phyloP scores from a whole-genome alignment of 2,113 vertebrate species.

The Saguinus imperator region DNA sequence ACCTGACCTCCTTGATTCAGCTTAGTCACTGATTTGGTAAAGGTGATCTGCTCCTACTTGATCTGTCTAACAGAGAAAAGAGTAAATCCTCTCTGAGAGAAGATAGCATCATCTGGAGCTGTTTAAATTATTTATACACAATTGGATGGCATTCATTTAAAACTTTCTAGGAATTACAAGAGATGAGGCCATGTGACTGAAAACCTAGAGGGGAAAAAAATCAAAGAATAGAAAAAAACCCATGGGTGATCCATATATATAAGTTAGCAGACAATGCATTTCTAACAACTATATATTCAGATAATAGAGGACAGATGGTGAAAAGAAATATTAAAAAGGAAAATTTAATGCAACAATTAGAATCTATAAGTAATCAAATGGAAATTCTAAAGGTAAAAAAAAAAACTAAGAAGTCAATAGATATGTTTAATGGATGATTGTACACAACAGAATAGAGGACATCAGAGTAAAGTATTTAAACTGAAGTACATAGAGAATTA shows the following conservation, averaged over 20 bases:
- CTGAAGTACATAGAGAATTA: background rate
- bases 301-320: background rate
- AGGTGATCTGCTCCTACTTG: background rate
- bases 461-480: background rate
- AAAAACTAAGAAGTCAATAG: background rate
- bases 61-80: constrained; percentile 11
- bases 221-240: background rate
- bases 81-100: background rate
- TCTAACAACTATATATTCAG: background rate
- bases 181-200: background rate
- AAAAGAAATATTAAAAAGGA: background rate
- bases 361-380: background rate
- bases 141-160: background rate
- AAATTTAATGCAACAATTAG: background rate
- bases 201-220: background rate
- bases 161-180: constrained; percentile 38
- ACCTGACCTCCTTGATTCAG: constrained; percentile 3
- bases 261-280: background rate
- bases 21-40: constrained; percentile 3
- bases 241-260: background rate
- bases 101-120: constrained; percentile 3
- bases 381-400: background rate
- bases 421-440: background rate
- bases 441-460: background rate
- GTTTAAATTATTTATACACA: background rate